Base-by-base conservation (phyloP, 2,888 invertebrate genomes). In the Drosophila mimica region DNA sequence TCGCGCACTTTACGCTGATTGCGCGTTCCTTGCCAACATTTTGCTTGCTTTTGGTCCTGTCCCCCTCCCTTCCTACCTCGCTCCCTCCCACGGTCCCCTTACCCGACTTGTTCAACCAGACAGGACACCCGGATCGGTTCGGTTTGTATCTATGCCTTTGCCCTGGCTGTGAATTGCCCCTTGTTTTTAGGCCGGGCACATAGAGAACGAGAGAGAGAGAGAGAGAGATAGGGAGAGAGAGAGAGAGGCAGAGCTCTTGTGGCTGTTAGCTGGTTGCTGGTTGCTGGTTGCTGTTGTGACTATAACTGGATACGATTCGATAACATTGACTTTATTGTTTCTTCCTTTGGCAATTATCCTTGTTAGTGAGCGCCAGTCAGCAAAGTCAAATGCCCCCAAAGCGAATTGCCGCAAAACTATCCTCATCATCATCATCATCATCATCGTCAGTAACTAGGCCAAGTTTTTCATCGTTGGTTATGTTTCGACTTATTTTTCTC, bases 1-100 rank as follows among this genome's bases (percentile, higher is more conserved):
- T 74, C 83, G 86, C 87, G 79, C 81, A 87, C 85, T 87, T 87
- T 89, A 89, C 87, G 89, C 87, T 89, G 87, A 87, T 87, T 87
- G 89, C 87, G 83, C 81, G 87, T 81, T 77, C 83, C 81, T 58
- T 58, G 88, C 86, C 79, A 85, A 83, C 83, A 79, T 83, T 85
- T 84, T 79, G 73, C 81, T 79, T 69, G 75, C 71, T 68, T 60
- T 74, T 67, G 60, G 60, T 54, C 40, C 67, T n/a, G 28, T 25
- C 17, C 13, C 28, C 15, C 20, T 4, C 15, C 0, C 7, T n/a
- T n/a, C n/a, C 25, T 25, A 1, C 25, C 25, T 25, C 25, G 2
- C 25, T 25, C 25, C 25, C 25, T 25, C 2, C 2, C 25, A 2
- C 25, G 1, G 2, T 25, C 25, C 8, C 4, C 15, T 4, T 3